phyloP scores from a whole-genome alignment of 2,113 vertebrate species.

The Hippocampus guttulatus region DNA sequence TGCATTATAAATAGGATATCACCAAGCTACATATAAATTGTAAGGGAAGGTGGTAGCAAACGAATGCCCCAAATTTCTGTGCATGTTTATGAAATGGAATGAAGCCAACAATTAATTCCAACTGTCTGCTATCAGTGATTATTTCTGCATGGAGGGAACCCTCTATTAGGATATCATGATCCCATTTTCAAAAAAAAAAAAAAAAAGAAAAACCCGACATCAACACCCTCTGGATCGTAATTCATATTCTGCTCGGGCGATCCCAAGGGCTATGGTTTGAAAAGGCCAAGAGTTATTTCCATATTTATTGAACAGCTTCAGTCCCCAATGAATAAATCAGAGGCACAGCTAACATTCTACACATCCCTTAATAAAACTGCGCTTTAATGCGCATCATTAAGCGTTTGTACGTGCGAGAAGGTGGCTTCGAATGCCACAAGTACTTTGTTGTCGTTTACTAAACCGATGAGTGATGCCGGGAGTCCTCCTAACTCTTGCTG shows the following conservation, averaged over 20 bases:
- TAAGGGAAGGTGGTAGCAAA: neutral
- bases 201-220: constrained; percentile 8
- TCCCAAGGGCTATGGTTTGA: constrained; percentile 45
- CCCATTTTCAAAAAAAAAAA: constrained; percentile 37
- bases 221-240: constrained; percentile 27
- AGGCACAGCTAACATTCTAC: constrained; percentile 54
- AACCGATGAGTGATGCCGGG: constrained; percentile 24
- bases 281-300: constrained; percentile 64
- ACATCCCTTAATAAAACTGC: constrained; percentile 57
- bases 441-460: constrained; percentile 59
- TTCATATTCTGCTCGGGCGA: constrained; percentile 33
- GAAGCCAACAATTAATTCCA: constrained; percentile 16
- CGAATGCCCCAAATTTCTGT: neutral
- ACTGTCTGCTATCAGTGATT: constrained; percentile 31
- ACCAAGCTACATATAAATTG: neutral
- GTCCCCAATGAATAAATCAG: constrained; percentile 62
- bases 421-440: constrained; percentile 47
- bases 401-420: constrained; percentile 35
- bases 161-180: constrained; percentile 39
- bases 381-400: constrained; percentile 59
- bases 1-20: neutral
- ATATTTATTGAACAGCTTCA: constrained; percentile 61
- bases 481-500: neutral
- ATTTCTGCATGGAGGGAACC: constrained; percentile 19
- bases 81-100: constrained; percentile 4